Percentiles rank a stretch among this genome's conserved stretches.
phyloP scores from a whole-genome alignment of 2,797 vertebrate species.

The Acanthurus tractus region DNA sequence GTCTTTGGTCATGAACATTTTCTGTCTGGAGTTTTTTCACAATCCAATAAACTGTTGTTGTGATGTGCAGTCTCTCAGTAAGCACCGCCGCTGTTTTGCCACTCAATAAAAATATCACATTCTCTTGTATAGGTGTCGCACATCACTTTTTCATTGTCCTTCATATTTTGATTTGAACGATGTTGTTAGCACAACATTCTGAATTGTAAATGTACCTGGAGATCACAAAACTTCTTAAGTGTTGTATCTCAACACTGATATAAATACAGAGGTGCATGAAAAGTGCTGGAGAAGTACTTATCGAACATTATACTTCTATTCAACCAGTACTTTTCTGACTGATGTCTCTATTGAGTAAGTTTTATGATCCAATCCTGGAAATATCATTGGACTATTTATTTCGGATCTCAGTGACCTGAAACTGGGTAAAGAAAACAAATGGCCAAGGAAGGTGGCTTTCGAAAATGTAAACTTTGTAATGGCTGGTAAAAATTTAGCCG shows the following conservation, averaged over 20 bases:
- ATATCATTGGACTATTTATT: constrained; percentile 47
- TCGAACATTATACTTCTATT: constrained; percentile 5
- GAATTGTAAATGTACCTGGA: constrained; percentile 15
- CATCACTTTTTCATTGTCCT: constrained; percentile 28
- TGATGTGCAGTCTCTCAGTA: constrained; percentile 8
- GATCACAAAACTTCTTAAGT: constrained; percentile 11
- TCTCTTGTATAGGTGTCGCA: constrained; percentile 23
- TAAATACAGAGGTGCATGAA: not conserved
- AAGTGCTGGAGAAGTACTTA: not conserved
- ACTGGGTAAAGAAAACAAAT: not conserved
- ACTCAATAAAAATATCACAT: constrained; percentile 6
- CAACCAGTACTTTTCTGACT: constrained; percentile 13
- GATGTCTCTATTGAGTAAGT: constrained; percentile 27
- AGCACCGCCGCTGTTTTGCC: not conserved
- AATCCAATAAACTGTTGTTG: constrained; percentile 1
- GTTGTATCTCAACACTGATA: not conserved
- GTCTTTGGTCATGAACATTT: not conserved
- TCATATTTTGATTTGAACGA: constrained; percentile 36
- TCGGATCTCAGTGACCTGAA: constrained; percentile 19
- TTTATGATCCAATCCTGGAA: constrained; percentile 23
- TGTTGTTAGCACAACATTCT: constrained; percentile 27
- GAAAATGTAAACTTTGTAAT: constrained; percentile 25
- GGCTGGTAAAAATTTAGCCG: constrained; percentile 23
- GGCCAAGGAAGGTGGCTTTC: constrained; percentile 12
- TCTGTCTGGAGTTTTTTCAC: not conserved